Conservation (phyloP, 92 coral and sea anemone species). For the Zoanthus solanderi region DNA sequence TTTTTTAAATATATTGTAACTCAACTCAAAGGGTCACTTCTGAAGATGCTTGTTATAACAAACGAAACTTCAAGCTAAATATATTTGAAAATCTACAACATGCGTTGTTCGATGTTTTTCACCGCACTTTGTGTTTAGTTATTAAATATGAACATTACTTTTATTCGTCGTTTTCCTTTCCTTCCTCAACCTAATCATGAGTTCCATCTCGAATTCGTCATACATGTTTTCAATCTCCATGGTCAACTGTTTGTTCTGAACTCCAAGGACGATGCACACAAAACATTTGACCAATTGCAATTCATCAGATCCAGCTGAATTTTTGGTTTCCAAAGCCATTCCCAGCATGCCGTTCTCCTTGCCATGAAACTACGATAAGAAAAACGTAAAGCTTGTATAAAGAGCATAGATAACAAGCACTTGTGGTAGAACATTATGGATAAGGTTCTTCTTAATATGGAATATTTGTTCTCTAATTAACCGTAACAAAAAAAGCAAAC, state of each 20-base stretch:
- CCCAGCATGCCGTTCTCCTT: conserved; percentile 64
- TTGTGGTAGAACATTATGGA: background rate
- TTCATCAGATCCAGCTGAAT: background rate
- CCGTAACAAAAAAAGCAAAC: too few relatives aligned
- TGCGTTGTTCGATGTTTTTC: too few relatives aligned
- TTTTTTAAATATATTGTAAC: too few relatives aligned
- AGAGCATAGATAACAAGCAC: background rate
- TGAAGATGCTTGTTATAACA: too few relatives aligned
- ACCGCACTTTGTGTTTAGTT: too few relatives aligned
- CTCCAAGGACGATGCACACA: conserved; percentile 96
- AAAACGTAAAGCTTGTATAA: background rate
- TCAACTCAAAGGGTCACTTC: too few relatives aligned
- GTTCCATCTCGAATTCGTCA: conserved; percentile 75
- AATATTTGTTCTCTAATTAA: too few relatives aligned
- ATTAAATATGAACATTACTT: conserved; percentile 40
- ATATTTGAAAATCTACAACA: too few relatives aligned
- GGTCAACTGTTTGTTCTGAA: conserved; percentile 75
- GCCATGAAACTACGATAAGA: conserved; percentile 16
- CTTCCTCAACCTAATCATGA: conserved; percentile 59
- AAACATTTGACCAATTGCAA: conserved; percentile 67
- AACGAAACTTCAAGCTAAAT: too few relatives aligned
- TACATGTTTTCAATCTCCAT: conserved; percentile 90
- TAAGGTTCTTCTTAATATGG: too few relatives aligned
- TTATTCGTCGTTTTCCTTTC: conserved; percentile 66
- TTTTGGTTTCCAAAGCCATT: conserved; percentile 63